Evolutionary conservation across 2,888 invertebrate species (phyloP), one percentile per base, ranked within the genome.

Genomic region (Panopea generosa): DNA sequence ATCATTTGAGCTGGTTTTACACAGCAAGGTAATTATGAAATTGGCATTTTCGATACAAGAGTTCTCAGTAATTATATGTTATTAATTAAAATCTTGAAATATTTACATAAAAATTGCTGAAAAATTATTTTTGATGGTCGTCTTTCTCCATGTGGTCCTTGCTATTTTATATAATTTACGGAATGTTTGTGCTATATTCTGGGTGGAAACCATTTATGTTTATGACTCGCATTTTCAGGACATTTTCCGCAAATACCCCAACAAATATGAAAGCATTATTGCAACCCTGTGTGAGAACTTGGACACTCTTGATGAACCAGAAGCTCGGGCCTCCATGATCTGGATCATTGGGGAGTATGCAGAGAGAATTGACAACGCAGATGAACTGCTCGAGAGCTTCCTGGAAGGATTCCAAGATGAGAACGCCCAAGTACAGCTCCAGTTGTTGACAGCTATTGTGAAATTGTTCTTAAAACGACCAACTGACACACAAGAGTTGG

Each of bases 201-300:
- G n/a, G n/a, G n/a, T n/a, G n/a, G n/a, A n/a, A n/a, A n/a, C n/a
- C n/a, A n/a, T n/a, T n/a, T n/a, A n/a, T n/a, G n/a, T n/a, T n/a
- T n/a, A n/a, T n/a, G n/a, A n/a, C n/a, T n/a, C n/a, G 29, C 26
- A 56, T 33, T 68, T 79, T 49, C 79, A 93, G 92, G 94, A 94
- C 77, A 94, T 94, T 69, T 94, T 94, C 92, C 90, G 94, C 61
- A 94, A 99, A 93, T 99, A 99, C 93, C 99, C 99, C 11, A 99
- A 99, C 93, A 99, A 99, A 93, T 99, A 99, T 92, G 99, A 99
- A 94, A 99, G 98, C 93, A 99, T 99, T 91, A 99, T 99, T 92
- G 98, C 99, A 77, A 99, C 99, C 0, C 94, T 99, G 6, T 99
- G 99, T 93, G 99, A 99, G 94, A 99, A 99, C 94, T 93, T 99